Percentiles rank a stretch among this genome's conserved stretches.
Evolutionary conservation across 1,140 invertebrate species (phyloP).

Genomic region (Aphaenogaster floridana): DNA sequence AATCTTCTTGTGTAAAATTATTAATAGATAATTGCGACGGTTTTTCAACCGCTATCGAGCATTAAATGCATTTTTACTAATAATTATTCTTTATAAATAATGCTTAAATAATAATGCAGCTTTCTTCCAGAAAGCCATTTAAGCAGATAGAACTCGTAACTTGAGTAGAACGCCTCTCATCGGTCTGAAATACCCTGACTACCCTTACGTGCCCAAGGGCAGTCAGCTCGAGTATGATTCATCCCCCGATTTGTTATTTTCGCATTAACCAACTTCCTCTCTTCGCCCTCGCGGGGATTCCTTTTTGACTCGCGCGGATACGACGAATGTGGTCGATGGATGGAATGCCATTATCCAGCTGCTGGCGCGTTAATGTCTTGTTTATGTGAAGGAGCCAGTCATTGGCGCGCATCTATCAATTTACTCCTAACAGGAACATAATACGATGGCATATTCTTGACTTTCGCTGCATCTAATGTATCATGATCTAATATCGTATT

Average conservation of each 20-base stretch:
- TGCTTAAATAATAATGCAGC: background rate
- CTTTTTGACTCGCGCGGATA: conserved; percentile 75
- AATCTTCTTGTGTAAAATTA: background rate
- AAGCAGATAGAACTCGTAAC: conserved; percentile 24
- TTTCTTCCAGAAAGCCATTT: conserved; percentile 27
- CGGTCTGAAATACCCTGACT: background rate
- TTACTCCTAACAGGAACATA: conserved; percentile 54
- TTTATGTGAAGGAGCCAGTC: conserved; percentile 75
- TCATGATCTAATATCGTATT: conserved; percentile 9
- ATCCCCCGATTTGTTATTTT: conserved; percentile 82
- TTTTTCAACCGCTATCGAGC: background rate
- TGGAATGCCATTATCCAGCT: conserved; percentile 77
- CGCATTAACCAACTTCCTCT: conserved; percentile 76
- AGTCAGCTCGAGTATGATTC: conserved; percentile 74
- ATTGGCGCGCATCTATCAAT: conserved; percentile 76
- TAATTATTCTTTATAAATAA: conserved; percentile 17
- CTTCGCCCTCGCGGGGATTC: conserved; percentile 73
- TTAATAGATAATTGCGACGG: background rate
- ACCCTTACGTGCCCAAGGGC: conserved; percentile 65
- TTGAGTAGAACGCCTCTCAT: conserved; percentile 20
- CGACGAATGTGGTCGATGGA: conserved; percentile 63
- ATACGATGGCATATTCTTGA: conserved; percentile 41
- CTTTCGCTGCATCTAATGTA: background rate
- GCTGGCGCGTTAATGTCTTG: conserved; percentile 81
- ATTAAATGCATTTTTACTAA: background rate